These are phyloP conservation scores for Acleris laterana DNA, from an alignment of 2,888 invertebrate genomes.

Conservation along the genomic window DNA sequence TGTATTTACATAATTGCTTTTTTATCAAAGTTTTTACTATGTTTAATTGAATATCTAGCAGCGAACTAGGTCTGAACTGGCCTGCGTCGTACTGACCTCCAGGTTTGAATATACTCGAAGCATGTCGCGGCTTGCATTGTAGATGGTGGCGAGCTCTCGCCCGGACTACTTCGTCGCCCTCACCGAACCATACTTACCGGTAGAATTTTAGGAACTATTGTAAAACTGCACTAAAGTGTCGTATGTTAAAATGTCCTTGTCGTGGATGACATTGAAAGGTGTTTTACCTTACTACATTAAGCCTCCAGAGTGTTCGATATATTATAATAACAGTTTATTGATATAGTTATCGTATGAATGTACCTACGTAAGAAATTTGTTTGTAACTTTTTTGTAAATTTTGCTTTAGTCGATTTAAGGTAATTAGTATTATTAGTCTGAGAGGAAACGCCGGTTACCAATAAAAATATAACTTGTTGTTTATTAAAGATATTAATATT, in stretches of 20 bases:
- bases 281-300: constrained; percentile 53
- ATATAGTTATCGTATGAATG: constrained; percentile 65
- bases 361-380: constrained; percentile 60
- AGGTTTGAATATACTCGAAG: constrained; percentile 65
- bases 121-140: constrained; percentile 64
- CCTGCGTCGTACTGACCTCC: constrained; percentile 44
- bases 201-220: neutral
- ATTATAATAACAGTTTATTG: constrained; percentile 61
- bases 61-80: constrained; percentile 3
- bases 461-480: constrained; percentile 83
- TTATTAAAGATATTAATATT: constrained; percentile 76
- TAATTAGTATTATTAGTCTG: constrained; percentile 83
- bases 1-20: constrained; percentile 16
- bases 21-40: neutral
- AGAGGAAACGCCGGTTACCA: constrained; percentile 84
- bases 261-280: constrained; percentile 61
- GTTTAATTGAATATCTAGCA: neutral
- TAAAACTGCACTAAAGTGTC: constrained; percentile 33
- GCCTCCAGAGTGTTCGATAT: constrained; percentile 79
- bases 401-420: constrained; percentile 77
- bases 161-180: constrained; percentile 60
- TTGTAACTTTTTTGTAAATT: constrained; percentile 76
- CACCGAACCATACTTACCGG: constrained; percentile 78
- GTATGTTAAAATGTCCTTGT: constrained; percentile 61
- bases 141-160: constrained; percentile 71